phyloP scores from a whole-genome alignment of 1,140 invertebrate genomes.

The Alviniconcha marisindica region DNA sequence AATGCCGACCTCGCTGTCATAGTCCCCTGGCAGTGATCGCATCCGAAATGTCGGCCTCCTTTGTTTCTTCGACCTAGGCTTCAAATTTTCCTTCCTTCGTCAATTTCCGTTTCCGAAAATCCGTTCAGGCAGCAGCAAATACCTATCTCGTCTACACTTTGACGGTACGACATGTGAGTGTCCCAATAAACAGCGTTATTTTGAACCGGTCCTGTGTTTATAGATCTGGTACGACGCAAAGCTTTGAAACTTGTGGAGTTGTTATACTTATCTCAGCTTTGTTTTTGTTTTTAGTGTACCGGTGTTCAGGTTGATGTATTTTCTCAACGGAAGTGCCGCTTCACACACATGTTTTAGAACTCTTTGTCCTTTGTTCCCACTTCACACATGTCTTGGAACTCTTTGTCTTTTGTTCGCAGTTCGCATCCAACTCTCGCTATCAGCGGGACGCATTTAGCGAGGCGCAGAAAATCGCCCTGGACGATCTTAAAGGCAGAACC shows the following conservation, averaged over 20 bases:
- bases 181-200: too few relatives aligned
- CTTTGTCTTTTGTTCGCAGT: neutral
- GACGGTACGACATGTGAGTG: too few relatives aligned
- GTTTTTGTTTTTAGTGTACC: neutral
- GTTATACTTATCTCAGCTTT: neutral
- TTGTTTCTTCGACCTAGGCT: too few relatives aligned
- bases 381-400: neutral
- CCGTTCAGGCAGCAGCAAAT: too few relatives aligned
- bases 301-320: neutral
- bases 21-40: too few relatives aligned
- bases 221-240: neutral
- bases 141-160: too few relatives aligned
- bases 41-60: too few relatives aligned
- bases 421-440: slow-evolving; percentile 7
- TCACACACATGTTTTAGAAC: neutral
- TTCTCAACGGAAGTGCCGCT: neutral
- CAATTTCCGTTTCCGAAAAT: too few relatives aligned
- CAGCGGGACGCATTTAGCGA: neutral
- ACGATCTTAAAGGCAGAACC: slow-evolving; percentile 41
- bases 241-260: neutral
- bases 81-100: too few relatives aligned
- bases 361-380: neutral
- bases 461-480: slow-evolving; percentile 53
- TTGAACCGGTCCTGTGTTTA: too few relatives aligned
- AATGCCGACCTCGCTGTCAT: too few relatives aligned